Base-by-base conservation (phyloP, 2,113 vertebrate species). In the Polypterus bichir region DNA sequence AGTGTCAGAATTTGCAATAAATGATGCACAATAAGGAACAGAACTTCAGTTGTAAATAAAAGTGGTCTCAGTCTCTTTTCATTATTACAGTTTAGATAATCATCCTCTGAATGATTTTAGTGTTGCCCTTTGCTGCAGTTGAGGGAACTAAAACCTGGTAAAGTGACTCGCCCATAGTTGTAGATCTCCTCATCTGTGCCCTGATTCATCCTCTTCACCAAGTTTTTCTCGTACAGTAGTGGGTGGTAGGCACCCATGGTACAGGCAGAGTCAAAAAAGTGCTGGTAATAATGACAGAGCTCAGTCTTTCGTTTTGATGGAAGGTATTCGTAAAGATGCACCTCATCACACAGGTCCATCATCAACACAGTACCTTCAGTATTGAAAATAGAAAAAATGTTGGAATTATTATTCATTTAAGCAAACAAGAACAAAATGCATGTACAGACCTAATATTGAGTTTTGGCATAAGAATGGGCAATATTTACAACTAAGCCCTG, bases 211-310 rank as follows among this genome's bases (percentile, higher is more conserved):
- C 82, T 70, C 27, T 86, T 84, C 3, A 88, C 82, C 69, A 89
- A 68, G 72, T 88, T 86, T 71, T 89, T 89, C 73, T 89, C 87
- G 51, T 87, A 88, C 27, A 88, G 74, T 65, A 89, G 74, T 0
- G 87, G 86, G 73, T 89, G 86, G 74, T 85, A 88, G 44, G 87
- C 84, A 1, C 86, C 87, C 0, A 87, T 69, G 1, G 86, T 88
- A 79, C 87, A 89, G 52, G 85, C 86, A 1, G 77, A 74, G 10
- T 87, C 85, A 3, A 64, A 73, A 73, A 84, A 88, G 3, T 73
- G 76, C 75, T 89, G 84, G 73, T 86, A 87, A 66, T 88, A 89
- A 57, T 88, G 86, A 62, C 87, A 89, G 5, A 82, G 81, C 68
- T 83, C 79, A 0, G 86, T 87, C 74, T 79, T 84, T 5, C 87